Base-by-base conservation (phyloP, 1,140 invertebrate genomes). In the Hylaeus volcanicus region DNA sequence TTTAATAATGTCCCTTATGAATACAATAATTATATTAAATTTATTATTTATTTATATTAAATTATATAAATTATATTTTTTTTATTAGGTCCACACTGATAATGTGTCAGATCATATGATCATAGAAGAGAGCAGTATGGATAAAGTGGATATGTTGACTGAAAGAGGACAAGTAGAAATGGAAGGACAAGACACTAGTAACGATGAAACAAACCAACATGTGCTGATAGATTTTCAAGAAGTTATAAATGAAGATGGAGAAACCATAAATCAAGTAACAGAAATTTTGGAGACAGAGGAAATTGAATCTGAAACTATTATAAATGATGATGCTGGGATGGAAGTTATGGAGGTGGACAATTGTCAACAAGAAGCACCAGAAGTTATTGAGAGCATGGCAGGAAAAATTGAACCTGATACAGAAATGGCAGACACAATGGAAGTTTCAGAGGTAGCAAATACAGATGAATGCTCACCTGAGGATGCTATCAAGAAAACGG, bases 401-500 rank as follows among this genome's bases (percentile, higher is more conserved):
- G 78, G 82, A 41, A 89, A 88, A 15, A 65, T 82, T 65, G 79
- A 79, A 48, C 58, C 83, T 6, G 82, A 86, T 26, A 81, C 64
- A 65, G 88, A 88, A 8, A 61, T 55, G 8, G 69, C 65, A 26
- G 82, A 83, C 65, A 76, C 74, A 60, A 61, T 66, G 6, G 81
- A 73, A 39, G 71, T 41, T 0, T 3, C 53, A 58, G 81, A 84
- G 48, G 64, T 26, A 3, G 37, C 63, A 41, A 79, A 84, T 39
- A 61, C n/a, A 4, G 74, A 81, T 3, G 45, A 86, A 71, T 73
- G 56, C 41, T 56, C 51, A 43, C 56, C 77, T 39, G 83, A 87
- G 4, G 76, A 78, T 39, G 56, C 79, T 64, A 45, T 85, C 5
- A 89, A 94, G 68, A 93, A 92, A 73, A 92, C 77, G 6, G 94